Conservation (phyloP, 2,113 vertebrate genomes). For the Salminus brasiliensis region DNA sequence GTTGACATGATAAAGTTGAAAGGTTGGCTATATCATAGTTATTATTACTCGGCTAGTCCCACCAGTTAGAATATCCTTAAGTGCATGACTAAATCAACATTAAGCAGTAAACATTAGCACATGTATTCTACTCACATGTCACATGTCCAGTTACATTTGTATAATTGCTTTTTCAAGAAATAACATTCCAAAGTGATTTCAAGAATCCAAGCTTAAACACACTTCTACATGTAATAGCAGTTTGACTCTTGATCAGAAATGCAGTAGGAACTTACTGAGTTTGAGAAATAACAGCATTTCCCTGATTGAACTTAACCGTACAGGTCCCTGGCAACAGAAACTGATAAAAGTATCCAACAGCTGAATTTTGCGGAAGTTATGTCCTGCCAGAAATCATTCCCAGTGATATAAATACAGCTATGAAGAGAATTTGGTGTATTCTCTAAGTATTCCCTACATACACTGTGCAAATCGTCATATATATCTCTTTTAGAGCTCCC, state of each 20-base stretch:
- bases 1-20: constrained; percentile 58
- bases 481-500: no score
- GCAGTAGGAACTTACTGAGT: no score
- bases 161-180: constrained; percentile 42
- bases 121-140: constrained; percentile 39
- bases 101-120: constrained; percentile 56
- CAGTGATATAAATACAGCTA: background rate
- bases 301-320: constrained; percentile 29
- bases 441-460: background rate
- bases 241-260: constrained; percentile 32
- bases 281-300: constrained; percentile 34
- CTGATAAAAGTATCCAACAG: constrained; percentile 56
- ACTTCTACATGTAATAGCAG: background rate
- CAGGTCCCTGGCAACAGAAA: constrained; percentile 68
- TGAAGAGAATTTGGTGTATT: background rate
- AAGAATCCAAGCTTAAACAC: constrained; percentile 40
- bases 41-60: constrained; percentile 18
- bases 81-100: constrained; percentile 48
- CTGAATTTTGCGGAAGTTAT: background rate
- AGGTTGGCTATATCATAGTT: constrained; percentile 33
- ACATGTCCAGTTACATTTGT: constrained; percentile 38
- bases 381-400: background rate
- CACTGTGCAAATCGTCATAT: no score
- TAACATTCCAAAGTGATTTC: constrained; percentile 37
- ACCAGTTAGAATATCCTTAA: constrained; percentile 2